A percentile compares a stretch with the other conserved stretches of the same genome.
These are phyloP conservation scores for Sebastes steindachneri DNA, from an alignment of 2,797 vertebrate genomes.

Conservation along the genomic window DNA sequence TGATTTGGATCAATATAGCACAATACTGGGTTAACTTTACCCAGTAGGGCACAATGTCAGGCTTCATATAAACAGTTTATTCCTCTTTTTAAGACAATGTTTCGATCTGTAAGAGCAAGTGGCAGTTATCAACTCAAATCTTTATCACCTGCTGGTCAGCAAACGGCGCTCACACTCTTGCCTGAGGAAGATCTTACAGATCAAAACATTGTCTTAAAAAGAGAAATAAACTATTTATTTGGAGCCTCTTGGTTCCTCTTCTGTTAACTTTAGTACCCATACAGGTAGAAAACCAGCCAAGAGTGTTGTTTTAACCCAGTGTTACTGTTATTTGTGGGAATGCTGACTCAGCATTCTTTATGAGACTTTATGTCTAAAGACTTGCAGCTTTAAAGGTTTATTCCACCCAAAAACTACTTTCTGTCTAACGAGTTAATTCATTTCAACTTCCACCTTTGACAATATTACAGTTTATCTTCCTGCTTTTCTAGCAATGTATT, in stretches of 20 bases:
- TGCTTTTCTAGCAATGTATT: too few relatives aligned
- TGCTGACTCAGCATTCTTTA: too few relatives aligned
- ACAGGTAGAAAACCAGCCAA: not conserved
- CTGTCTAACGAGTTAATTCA: too few relatives aligned
- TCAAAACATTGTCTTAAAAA: not conserved
- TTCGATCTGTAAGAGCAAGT: not conserved
- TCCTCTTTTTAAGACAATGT: too few relatives aligned
- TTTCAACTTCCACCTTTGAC: too few relatives aligned
- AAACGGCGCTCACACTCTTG: not conserved
- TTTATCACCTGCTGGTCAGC: not conserved
- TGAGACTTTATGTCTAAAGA: too few relatives aligned
- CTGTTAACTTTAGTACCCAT: not conserved
- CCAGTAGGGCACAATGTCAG: too few relatives aligned
- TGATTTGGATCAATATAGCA: not conserved
- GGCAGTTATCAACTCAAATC: not conserved
- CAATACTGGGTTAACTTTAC: not conserved
- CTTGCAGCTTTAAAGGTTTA: fast-evolving
- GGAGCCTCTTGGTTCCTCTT: not conserved
- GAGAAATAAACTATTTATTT: not conserved
- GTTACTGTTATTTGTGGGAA: not conserved
- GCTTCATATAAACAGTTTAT: too few relatives aligned
- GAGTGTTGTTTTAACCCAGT: not conserved
- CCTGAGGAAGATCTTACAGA: not conserved
- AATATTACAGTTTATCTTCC: too few relatives aligned
- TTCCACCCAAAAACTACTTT: too few relatives aligned